These are phyloP conservation scores for Tethea ocularis DNA, from an alignment of 2,888 invertebrate species.

Conservation along the genomic window DNA sequence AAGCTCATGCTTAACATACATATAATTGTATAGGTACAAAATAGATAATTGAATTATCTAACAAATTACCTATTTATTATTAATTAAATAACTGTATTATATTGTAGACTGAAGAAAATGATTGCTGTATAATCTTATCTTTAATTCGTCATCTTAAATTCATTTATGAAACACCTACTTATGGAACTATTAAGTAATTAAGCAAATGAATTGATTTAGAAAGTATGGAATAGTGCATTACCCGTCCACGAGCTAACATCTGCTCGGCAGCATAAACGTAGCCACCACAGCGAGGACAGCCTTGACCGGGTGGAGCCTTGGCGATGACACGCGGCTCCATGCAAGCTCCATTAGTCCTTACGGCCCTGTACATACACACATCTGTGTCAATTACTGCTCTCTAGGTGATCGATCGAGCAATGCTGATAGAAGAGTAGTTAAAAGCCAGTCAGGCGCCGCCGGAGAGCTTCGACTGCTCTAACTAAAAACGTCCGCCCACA, in stretches of 20 bases:
- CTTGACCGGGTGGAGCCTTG: constrained; percentile 92
- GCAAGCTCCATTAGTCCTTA: constrained; percentile 85
- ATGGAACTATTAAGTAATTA: not conserved
- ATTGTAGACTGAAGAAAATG: not conserved
- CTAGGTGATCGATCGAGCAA: constrained; percentile 55
- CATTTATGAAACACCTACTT: not conserved
- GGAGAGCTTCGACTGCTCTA: constrained; percentile 62
- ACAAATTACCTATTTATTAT: too few relatives aligned
- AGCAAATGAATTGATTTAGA: too few relatives aligned
- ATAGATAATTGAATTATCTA: too few relatives aligned
- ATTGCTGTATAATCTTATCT: too few relatives aligned
- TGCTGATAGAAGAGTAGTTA: constrained; percentile 77
- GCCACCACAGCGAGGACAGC: constrained; percentile 95
- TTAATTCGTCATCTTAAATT: not conserved
- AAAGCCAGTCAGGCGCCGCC: constrained; percentile 70
- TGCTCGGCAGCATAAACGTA: constrained; percentile 96
- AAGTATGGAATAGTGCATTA: constrained; percentile 74
- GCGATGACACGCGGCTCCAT: constrained; percentile 89
- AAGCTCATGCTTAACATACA: not conserved
- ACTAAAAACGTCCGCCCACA: constrained; percentile 72
- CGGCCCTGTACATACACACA: constrained; percentile 64
- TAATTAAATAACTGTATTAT: too few relatives aligned
- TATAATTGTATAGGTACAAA: too few relatives aligned
- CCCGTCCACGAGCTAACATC: constrained; percentile 95
- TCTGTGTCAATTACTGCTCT: constrained; percentile 42